These are phyloP conservation scores for Quadroppia sp. DNA, from an alignment of 2,888 invertebrate genomes.

Conservation along the genomic window DNA sequence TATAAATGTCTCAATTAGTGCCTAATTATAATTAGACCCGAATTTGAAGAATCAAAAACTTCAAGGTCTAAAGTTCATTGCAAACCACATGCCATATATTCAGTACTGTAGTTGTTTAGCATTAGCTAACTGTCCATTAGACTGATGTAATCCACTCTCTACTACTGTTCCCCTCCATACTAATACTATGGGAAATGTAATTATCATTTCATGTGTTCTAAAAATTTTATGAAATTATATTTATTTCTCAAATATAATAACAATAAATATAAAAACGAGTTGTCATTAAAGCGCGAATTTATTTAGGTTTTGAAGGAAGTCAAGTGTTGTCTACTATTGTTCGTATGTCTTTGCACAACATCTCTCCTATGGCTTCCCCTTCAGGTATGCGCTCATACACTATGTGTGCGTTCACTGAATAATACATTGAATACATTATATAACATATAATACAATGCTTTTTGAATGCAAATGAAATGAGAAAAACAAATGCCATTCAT, in stretches of 20 bases:
- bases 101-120: background rate
- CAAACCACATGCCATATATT: background rate
- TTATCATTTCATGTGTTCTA: slow-evolving; percentile 15
- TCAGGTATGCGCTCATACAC: slow-evolving; percentile 35
- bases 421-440: too few species aligned
- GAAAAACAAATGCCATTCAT: slow-evolving; percentile 23
- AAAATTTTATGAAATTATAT: background rate
- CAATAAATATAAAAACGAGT: background rate
- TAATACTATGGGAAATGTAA: background rate
- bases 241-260: background rate
- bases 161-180: background rate
- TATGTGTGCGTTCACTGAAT: too few species aligned
- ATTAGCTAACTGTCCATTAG: slow-evolving; percentile 5
- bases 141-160: slow-evolving; percentile 21
- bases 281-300: background rate
- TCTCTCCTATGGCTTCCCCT: slow-evolving; percentile 41
- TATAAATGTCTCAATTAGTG: background rate
- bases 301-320: slow-evolving; percentile 41
- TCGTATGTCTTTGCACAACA: slow-evolving; percentile 35
- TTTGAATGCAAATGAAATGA: background rate
- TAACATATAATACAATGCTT: too few species aligned
- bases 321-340: slow-evolving; percentile 35
- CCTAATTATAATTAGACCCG: background rate
- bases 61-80: slow-evolving; percentile 33
- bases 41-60: background rate